Percentiles rank a stretch among this genome's conserved stretches.
Evolutionary conservation across 2,113 vertebrate species (phyloP).

Genomic region (Narcine bancroftii): DNA sequence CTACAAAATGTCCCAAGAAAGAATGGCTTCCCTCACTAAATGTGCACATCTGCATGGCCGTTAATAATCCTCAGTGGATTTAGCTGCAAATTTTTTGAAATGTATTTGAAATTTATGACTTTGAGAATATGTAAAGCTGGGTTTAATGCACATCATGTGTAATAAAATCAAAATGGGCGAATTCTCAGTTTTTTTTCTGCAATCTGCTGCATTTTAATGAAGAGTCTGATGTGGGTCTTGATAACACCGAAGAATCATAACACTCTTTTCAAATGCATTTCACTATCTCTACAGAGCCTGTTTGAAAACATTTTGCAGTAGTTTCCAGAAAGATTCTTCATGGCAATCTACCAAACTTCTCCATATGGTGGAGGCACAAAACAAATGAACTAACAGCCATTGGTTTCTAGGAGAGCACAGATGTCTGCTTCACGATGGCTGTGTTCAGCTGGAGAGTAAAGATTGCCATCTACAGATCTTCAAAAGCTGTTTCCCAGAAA

Average conservation of each 20-base stretch:
- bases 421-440: neutral
- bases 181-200: no score
- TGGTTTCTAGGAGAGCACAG: neutral
- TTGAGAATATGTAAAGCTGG: neutral
- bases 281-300: neutral
- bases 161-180: neutral
- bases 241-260: neutral
- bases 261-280: neutral
- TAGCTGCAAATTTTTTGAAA: neutral
- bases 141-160: neutral
- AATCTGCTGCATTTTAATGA: neutral
- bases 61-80: no score
- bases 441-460: neutral
- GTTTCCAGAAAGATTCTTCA: neutral
- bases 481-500: neutral
- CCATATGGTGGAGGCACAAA: slow-evolving; percentile 2
- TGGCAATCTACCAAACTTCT: slow-evolving; percentile 16
- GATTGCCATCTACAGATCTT: neutral
- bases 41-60: neutral
- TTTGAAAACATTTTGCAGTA: neutral
- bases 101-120: neutral
- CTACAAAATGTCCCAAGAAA: neutral
- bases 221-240: neutral
- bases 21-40: neutral
- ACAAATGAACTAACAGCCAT: neutral